Percentiles rank a stretch among this genome's conserved stretches.
phyloP scores from a whole-genome alignment of 92 coral and sea anemone genomes.

The Epizoanthus scotinus region DNA sequence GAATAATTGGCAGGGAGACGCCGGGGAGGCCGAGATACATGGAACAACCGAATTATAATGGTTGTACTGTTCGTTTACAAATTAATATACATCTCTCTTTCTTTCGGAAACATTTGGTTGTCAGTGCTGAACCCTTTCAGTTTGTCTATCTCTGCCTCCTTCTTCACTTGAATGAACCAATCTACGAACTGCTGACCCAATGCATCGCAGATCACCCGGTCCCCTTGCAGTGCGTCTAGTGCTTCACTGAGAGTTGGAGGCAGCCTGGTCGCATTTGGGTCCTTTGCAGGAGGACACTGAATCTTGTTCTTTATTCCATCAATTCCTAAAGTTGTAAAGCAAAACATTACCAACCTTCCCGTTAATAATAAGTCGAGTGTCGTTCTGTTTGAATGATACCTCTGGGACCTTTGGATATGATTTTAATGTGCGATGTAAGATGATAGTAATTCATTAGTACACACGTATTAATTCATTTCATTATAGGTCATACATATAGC shows the following conservation, averaged over 20 bases:
- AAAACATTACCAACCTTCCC: not conserved
- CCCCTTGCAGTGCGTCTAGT: slow-evolving; percentile 6
- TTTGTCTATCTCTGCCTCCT: not conserved
- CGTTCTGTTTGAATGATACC: no score
- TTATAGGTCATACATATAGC: no score
- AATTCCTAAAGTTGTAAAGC: not conserved
- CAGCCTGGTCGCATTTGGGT: slow-evolving; percentile 6
- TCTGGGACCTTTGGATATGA: no score
- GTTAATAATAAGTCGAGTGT: no score
- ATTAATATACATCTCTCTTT: slow-evolving; percentile 15
- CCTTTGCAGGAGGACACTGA: slow-evolving; percentile 17
- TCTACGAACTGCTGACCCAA: slow-evolving; percentile 43
- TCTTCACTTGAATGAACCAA: slow-evolving; percentile 26
- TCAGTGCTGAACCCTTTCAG: not conserved
- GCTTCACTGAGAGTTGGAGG: slow-evolving; percentile 25
- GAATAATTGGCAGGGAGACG: no score
- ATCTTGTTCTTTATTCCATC: slow-evolving; percentile 29
- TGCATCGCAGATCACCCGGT: slow-evolving; percentile 31
- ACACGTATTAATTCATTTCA: no score
- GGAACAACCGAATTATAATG: no score
- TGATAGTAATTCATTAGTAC: no score
- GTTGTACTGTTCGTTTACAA: not conserved
- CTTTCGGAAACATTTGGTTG: not conserved
- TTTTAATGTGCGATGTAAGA: no score
- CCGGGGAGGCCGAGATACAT: no score